phyloP scores from a whole-genome alignment of 2,888 invertebrate species.

The Cabera pusaria region DNA sequence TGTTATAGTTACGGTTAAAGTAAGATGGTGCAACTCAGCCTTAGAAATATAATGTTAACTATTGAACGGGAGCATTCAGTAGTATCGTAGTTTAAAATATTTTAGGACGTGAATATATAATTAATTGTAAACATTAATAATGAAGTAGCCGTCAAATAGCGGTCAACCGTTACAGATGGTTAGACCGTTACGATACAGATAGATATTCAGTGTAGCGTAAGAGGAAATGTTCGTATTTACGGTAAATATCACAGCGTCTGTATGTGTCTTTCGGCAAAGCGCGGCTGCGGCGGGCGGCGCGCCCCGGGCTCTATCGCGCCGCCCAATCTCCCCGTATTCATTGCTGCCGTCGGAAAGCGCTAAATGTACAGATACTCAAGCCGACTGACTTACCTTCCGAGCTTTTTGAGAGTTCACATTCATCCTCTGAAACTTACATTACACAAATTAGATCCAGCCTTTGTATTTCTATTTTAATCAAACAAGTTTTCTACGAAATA shows the following conservation, averaged over 20 bases:
- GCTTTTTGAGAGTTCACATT: constrained; percentile 67
- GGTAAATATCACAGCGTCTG: constrained; percentile 15
- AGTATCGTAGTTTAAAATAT: no score
- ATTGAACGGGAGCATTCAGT: no score
- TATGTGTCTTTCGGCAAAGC: constrained; percentile 19
- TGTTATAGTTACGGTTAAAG: no score
- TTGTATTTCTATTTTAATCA: constrained; percentile 55
- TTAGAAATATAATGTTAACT: no score
- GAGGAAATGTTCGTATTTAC: constrained; percentile 16
- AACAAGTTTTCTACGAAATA: constrained; percentile 33
- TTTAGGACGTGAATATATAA: no score
- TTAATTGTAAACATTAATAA: no score
- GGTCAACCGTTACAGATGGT: constrained; percentile 9
- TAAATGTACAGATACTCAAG: constrained; percentile 68
- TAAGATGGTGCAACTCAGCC: no score
- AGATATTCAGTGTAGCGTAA: constrained; percentile 11
- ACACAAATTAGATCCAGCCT: constrained; percentile 69
- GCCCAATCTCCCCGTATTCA: constrained; percentile 76
- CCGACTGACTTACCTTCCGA: constrained; percentile 58
- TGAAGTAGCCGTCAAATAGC: constrained; percentile 5
- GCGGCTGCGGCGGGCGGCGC: constrained; percentile 38
- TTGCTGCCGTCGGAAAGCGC: constrained; percentile 62
- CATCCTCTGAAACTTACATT: constrained; percentile 70
- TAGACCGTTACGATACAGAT: no score
- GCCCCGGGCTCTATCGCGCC: constrained; percentile 59